Conservation (phyloP, 1,140 invertebrate genomes). For the Lerema accius region DNA sequence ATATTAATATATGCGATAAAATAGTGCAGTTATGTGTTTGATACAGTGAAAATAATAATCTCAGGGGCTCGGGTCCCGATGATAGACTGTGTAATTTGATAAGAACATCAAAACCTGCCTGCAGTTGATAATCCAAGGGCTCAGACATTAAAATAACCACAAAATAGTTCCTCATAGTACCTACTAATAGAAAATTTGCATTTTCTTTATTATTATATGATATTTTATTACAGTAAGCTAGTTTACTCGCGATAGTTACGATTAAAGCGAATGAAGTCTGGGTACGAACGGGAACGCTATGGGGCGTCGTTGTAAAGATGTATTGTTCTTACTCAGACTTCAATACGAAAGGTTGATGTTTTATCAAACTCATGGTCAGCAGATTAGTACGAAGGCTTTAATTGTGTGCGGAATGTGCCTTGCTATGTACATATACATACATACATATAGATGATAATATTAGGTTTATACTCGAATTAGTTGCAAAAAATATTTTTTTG, state of each 20-base stretch:
- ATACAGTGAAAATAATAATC: slow-evolving; percentile 61
- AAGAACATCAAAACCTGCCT: slow-evolving; percentile 74
- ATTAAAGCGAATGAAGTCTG: slow-evolving; percentile 50
- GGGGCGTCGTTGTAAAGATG: neutral
- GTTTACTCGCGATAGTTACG: slow-evolving; percentile 66
- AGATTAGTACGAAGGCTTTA: slow-evolving; percentile 74
- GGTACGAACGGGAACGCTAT: slow-evolving; percentile 33
- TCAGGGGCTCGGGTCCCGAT: slow-evolving; percentile 65
- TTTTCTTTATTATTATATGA: slow-evolving; percentile 78
- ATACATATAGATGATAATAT: slow-evolving; percentile 69
- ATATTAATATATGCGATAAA: slow-evolving; percentile 34
- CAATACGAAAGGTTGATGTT: slow-evolving; percentile 65
- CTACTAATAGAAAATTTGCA: slow-evolving; percentile 82
- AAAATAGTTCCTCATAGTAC: slow-evolving; percentile 82
- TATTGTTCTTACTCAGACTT: slow-evolving; percentile 54
- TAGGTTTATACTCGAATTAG: slow-evolving; percentile 83
- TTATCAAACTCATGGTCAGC: slow-evolving; percentile 77
- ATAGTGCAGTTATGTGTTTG: slow-evolving; percentile 24
- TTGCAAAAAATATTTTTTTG: slow-evolving; percentile 81
- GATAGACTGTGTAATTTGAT: slow-evolving; percentile 78
- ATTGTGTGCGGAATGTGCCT: slow-evolving; percentile 83
- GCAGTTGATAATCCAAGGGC: slow-evolving; percentile 51
- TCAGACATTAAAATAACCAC: slow-evolving; percentile 73
- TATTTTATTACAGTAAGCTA: slow-evolving; percentile 77
- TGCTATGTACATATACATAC: slow-evolving; percentile 79